Percentiles rank a stretch among this genome's conserved stretches.
Evolutionary conservation across 2,797 vertebrate genomes (phyloP).

Genomic region (Phyllotis vaccarum): DNA sequence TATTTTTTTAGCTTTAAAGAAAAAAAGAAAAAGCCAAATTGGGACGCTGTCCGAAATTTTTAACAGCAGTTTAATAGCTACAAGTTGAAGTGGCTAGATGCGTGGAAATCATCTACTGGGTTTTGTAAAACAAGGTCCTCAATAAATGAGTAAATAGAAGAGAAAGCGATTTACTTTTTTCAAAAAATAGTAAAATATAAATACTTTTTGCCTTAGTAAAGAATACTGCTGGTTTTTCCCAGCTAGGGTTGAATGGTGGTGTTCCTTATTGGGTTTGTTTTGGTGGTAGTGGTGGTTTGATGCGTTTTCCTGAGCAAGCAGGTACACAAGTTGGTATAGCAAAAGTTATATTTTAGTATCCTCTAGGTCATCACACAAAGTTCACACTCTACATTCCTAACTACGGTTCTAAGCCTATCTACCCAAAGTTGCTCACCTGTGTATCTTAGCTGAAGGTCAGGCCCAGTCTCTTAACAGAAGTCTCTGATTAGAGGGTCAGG

Average conservation of each 20-base stretch:
- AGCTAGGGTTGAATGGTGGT: not conserved
- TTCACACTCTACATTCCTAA: not conserved
- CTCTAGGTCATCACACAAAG: not conserved
- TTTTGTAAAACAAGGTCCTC: conserved; percentile 15
- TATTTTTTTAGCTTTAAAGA: not conserved
- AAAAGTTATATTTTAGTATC: not conserved
- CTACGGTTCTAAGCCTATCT: not conserved
- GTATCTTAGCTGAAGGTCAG: not conserved
- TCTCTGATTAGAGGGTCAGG: not conserved
- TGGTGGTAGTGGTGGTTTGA: not conserved
- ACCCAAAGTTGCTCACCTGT: not conserved
- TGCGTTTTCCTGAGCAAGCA: not conserved
- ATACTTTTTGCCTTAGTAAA: not conserved
- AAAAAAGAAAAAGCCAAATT: not conserved
- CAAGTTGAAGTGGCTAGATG: not conserved
- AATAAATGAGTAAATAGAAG: not conserved
- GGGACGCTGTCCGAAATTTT: not conserved
- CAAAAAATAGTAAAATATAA: not conserved
- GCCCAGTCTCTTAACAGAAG: not conserved
- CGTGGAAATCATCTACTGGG: not conserved
- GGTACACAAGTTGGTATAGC: not conserved
- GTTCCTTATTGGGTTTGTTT: not conserved
- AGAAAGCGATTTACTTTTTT: not conserved
- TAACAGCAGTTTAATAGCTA: not conserved
- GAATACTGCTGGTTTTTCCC: not conserved